phyloP scores from a whole-genome alignment of 2,888 invertebrate species.

The Leptothorax acervorum region DNA sequence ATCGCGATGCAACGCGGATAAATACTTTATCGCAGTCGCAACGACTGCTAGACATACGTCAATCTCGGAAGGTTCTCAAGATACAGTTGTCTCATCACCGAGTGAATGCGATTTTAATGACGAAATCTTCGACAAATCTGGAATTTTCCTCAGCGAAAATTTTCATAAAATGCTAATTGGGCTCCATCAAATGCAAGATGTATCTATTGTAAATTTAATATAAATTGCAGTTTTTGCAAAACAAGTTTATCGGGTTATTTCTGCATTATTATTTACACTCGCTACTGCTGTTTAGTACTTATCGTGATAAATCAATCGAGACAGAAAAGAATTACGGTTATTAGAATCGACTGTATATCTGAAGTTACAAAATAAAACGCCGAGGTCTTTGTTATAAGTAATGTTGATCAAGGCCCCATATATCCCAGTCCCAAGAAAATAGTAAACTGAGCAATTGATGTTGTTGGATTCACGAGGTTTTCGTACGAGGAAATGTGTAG shows the following conservation, averaged over 20 bases:
- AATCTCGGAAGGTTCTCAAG: slow-evolving; percentile 38
- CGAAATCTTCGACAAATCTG: slow-evolving; percentile 10
- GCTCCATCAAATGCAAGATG: background rate
- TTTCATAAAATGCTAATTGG: background rate
- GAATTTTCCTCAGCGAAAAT: background rate
- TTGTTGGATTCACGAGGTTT: background rate
- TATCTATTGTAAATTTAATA: background rate
- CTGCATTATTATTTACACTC: background rate
- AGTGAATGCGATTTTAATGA: slow-evolving; percentile 34
- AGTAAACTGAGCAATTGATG: background rate
- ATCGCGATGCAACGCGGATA: slow-evolving; percentile 31
- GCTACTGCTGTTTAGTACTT: background rate
- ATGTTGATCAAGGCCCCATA: slow-evolving; percentile 10
- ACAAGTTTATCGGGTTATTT: background rate
- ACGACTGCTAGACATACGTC: slow-evolving; percentile 45
- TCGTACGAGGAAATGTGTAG: background rate
- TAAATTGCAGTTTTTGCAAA: background rate
- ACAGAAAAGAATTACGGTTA: background rate
- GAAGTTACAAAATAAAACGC: background rate
- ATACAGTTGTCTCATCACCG: slow-evolving; percentile 32
- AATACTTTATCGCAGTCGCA: slow-evolving; percentile 42
- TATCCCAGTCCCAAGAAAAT: background rate
- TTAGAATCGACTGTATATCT: background rate
- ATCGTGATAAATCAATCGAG: background rate
- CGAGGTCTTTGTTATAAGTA: slow-evolving; percentile 13